Evolutionary conservation across 2,888 invertebrate species (phyloP).

Genomic region (Girardia tigrina): DNA sequence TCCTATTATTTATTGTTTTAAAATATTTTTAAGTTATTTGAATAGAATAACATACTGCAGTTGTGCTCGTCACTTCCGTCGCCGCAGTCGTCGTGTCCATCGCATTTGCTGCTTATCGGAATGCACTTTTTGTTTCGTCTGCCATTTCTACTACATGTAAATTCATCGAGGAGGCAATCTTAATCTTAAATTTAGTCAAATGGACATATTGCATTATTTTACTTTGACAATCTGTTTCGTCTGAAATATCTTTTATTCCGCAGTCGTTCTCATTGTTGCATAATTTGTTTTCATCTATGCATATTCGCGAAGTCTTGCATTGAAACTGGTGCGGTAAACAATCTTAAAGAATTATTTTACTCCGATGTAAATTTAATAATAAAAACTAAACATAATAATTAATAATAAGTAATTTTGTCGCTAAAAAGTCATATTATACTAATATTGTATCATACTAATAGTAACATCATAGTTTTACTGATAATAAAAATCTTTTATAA

Average conservation of each 20-base stretch:
- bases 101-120: not conserved
- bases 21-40: not conserved
- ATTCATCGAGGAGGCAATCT: slow-evolving; percentile 18
- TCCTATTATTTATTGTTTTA: not conserved
- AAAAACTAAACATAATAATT: too few relatives aligned
- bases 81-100: slow-evolving; percentile 29
- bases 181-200: not conserved
- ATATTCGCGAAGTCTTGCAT: slow-evolving; percentile 1
- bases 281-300: slow-evolving; percentile 34
- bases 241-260: not conserved
- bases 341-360: too few relatives aligned
- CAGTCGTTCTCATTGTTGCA: slow-evolving; percentile 40
- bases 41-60: not conserved
- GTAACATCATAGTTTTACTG: too few relatives aligned
- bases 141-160: not conserved
- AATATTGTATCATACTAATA: too few relatives aligned
- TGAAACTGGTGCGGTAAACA: slow-evolving; percentile 17
- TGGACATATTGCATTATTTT: too few relatives aligned
- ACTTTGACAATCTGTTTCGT: slow-evolving; percentile 20
- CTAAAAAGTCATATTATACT: too few relatives aligned
- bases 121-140: slow-evolving; percentile 9
- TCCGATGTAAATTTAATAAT: too few relatives aligned
- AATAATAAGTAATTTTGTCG: too few relatives aligned
- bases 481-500: too few relatives aligned
- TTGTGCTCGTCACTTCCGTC: slow-evolving; percentile 26